Conservation (phyloP, 2,113 vertebrate genomes). For the Tapirus terrestris region DNA sequence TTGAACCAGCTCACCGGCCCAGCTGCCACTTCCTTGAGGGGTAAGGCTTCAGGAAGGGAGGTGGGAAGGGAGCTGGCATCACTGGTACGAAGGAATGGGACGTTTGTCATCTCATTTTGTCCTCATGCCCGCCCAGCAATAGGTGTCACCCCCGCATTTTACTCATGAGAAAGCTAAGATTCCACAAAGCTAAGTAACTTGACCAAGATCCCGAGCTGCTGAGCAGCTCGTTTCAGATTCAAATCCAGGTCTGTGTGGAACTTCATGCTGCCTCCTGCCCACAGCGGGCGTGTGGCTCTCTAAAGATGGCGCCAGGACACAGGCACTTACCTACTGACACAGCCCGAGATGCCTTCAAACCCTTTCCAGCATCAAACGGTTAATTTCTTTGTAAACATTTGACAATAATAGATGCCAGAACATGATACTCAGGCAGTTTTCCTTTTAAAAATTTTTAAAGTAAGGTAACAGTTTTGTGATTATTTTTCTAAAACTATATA, state of each 20-base stretch:
- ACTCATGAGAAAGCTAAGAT: background rate
- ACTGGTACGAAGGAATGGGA: rapidly evolving
- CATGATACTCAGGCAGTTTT: background rate
- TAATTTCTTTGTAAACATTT: background rate
- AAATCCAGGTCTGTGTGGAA: background rate
- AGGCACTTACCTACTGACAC: background rate
- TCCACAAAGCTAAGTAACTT: background rate
- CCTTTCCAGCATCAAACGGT: background rate
- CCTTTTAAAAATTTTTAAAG: background rate
- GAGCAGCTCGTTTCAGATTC: background rate
- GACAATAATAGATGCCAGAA: background rate
- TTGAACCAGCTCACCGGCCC: background rate
- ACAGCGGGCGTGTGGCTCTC: background rate
- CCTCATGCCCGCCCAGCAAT: background rate
- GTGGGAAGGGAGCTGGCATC: background rate
- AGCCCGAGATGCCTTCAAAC: background rate
- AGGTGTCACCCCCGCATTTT: background rate
- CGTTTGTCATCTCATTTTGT: background rate
- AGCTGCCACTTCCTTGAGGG: background rate
- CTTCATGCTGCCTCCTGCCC: background rate
- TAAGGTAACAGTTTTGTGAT: conserved; percentile 29
- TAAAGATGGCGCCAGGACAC: background rate
- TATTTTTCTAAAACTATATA: conserved; percentile 44
- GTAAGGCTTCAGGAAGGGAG: background rate
- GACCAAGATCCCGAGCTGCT: background rate